A percentile compares a stretch with the other conserved stretches of the same genome.
These are phyloP conservation scores for Megalopta genalis DNA, from an alignment of 1,140 invertebrate genomes.

Conservation along the genomic window DNA sequence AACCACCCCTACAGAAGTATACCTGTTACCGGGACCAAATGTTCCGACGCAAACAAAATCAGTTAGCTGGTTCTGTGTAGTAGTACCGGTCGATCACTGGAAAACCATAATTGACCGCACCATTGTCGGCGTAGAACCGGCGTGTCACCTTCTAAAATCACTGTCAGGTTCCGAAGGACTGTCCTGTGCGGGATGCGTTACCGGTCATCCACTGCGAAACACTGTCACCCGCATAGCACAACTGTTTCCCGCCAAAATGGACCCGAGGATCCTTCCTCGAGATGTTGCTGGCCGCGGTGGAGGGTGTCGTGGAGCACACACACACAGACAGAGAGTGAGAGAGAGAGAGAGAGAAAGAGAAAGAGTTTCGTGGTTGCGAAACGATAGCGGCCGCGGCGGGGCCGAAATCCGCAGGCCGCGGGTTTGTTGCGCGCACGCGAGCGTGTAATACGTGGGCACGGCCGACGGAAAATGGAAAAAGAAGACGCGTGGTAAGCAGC, in stretches of 20 bases:
- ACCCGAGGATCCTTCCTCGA: background rate
- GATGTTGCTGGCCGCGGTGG: too few relatives aligned
- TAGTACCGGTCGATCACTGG: background rate
- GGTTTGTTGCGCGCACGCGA: background rate
- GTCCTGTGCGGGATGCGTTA: background rate
- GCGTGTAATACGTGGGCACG: background rate
- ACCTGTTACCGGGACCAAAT: too few relatives aligned
- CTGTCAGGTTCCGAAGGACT: background rate
- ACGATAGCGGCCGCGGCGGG: too few relatives aligned
- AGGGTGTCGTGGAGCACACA: too few relatives aligned
- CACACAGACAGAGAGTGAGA: too few relatives aligned
- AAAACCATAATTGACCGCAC: background rate
- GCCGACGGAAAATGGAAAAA: conserved; percentile 26
- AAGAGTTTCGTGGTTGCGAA: too few relatives aligned
- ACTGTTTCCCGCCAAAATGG: conserved; percentile 50
- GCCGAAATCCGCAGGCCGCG: background rate
- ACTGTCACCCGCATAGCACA: conserved; percentile 24
- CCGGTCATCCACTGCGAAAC: conserved; percentile 10
- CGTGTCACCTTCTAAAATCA: background rate
- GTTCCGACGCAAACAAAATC: background rate
- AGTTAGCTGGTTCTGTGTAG: background rate
- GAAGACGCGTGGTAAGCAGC: conserved; percentile 48
- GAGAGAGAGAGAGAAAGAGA: too few relatives aligned
- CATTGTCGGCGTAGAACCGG: background rate
- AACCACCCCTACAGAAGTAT: background rate